phyloP scores from a whole-genome alignment of 2,888 invertebrate genomes.

The Euclidia mi region DNA sequence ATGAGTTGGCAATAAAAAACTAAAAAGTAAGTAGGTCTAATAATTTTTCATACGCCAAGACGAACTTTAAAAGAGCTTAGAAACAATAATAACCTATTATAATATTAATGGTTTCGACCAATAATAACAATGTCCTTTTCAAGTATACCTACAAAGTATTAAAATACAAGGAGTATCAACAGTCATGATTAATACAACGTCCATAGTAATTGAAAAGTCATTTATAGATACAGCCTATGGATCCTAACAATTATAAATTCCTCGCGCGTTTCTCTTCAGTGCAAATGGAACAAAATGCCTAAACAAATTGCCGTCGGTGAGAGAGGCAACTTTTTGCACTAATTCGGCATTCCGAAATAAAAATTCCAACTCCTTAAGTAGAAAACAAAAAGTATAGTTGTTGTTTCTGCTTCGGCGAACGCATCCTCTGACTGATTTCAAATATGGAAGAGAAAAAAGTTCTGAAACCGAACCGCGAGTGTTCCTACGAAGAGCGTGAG shows the following conservation, averaged over 20 bases:
- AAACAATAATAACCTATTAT: no score
- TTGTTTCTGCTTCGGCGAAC: slow-evolving; percentile 76
- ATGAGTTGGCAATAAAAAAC: no score
- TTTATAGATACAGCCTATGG: slow-evolving; percentile 70
- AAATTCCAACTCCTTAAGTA: slow-evolving; percentile 87
- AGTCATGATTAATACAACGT: slow-evolving; percentile 14
- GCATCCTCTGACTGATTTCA: slow-evolving; percentile 64
- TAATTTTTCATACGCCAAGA: no score
- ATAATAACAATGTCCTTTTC: no score
- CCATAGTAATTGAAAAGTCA: slow-evolving; percentile 46
- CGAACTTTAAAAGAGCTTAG: no score
- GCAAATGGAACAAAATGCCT: slow-evolving; percentile 87
- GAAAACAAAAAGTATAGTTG: slow-evolving; percentile 72
- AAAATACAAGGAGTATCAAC: not conserved
- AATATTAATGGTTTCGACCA: no score
- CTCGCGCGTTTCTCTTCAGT: slow-evolving; percentile 67
- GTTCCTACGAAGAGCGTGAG: slow-evolving; percentile 39
- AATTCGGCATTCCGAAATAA: slow-evolving; percentile 90
- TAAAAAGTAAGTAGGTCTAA: no score
- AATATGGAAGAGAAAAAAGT: slow-evolving; percentile 70
- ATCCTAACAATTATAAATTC: slow-evolving; percentile 77
- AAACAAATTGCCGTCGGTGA: slow-evolving; percentile 87
- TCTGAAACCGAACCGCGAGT: slow-evolving; percentile 68
- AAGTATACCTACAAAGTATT: no score
- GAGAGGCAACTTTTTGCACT: slow-evolving; percentile 87